These are phyloP conservation scores for Fragum fragum DNA, from an alignment of 2,888 invertebrate species.

Conservation along the genomic window DNA sequence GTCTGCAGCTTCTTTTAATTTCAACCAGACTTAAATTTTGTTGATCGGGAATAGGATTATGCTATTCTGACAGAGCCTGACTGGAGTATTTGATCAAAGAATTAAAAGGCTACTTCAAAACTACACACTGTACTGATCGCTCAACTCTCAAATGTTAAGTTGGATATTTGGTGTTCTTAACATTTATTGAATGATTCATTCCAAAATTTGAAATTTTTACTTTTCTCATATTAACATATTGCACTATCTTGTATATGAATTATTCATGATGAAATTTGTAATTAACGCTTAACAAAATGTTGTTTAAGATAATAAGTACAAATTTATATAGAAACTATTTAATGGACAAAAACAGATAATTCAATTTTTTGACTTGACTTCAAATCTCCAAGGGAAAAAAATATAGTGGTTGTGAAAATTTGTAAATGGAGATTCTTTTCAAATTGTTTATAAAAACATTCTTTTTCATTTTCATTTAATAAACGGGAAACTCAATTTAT, in stretches of 20 bases:
- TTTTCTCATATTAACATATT: not conserved
- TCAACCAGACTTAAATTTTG: too few species aligned
- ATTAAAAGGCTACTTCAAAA: not conserved
- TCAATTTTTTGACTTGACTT: too few species aligned
- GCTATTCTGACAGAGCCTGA: not conserved
- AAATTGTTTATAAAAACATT: too few species aligned
- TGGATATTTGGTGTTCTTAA: not conserved
- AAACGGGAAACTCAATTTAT: not conserved
- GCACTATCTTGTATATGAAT: not conserved
- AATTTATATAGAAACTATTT: too few species aligned
- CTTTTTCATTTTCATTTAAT: too few species aligned
- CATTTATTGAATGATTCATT: not conserved
- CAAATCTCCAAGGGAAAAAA: too few species aligned
- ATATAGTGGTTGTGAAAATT: too few species aligned
- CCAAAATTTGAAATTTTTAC: not conserved
- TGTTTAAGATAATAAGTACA: too few species aligned
- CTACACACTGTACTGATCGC: not conserved
- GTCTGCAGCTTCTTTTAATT: too few species aligned
- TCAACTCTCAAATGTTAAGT: not conserved
- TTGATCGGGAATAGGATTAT: not conserved
- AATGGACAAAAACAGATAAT: too few species aligned
- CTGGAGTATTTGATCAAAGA: not conserved
- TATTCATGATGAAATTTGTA: not conserved
- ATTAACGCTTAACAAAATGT: not conserved
- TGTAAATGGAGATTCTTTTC: too few species aligned